Percentiles rank a stretch among this genome's conserved stretches.
Conservation (phyloP, 2,113 vertebrate species). For the Diadophis punctatus region DNA sequence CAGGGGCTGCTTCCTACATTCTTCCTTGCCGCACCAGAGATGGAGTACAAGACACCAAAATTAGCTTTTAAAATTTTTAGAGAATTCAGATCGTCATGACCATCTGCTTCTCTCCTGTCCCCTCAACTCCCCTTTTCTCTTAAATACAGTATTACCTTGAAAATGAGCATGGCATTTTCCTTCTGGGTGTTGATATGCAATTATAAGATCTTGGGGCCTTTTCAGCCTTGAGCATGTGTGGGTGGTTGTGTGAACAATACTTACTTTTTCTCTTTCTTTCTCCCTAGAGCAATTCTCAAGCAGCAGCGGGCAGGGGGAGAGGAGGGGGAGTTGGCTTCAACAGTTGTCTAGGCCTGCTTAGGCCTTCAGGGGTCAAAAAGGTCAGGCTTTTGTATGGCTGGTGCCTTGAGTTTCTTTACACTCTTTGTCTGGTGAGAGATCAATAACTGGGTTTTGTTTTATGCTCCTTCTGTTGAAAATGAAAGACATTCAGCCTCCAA, state of each 20-base stretch:
- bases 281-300: constrained; percentile 58
- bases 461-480: constrained; percentile 51
- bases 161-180: constrained; percentile 47
- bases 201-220: constrained; percentile 36
- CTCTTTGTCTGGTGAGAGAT: constrained; percentile 85
- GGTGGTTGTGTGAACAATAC: constrained; percentile 38
- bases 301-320: constrained; percentile 15
- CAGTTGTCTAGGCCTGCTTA: constrained; percentile 59
- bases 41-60: constrained; percentile 82
- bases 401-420: constrained; percentile 74
- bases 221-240: constrained; percentile 39
- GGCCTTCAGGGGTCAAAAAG: constrained; percentile 64
- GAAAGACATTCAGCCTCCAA: constrained; percentile 58
- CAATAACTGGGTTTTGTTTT: constrained; percentile 67
- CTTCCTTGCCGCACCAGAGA: constrained; percentile 76
- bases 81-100: constrained; percentile 75
- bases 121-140: neutral
- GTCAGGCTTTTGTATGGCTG: constrained; percentile 75
- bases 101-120: constrained; percentile 45
- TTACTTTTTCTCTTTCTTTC: constrained; percentile 54
- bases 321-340: constrained; percentile 41
- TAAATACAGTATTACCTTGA: constrained; percentile 57
- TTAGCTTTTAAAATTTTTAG: constrained; percentile 83
- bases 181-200: constrained; percentile 41
- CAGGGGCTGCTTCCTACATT: constrained; percentile 79